Evolutionary conservation across 2,888 invertebrate genomes (phyloP), one percentile per base, ranked within the genome.

Genomic region (Dryobotodes eremita): DNA sequence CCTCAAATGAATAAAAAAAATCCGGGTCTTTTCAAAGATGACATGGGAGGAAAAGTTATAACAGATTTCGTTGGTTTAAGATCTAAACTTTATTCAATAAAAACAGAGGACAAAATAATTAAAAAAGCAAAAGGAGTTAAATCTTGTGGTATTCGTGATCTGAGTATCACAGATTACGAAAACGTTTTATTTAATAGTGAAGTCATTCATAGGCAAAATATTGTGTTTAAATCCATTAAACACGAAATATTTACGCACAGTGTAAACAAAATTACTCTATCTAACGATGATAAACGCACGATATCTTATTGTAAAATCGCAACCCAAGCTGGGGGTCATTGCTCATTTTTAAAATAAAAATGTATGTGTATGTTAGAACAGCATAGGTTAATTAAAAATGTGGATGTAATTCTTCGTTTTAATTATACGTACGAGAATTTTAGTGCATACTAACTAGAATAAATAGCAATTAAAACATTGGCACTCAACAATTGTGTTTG

Each of bases 81-180:
- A 46, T 59, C 71, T 2, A 71, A 71, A 59, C n/a, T 71, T 0
- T 71, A 71, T 4, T 71, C 46, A 13, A 59, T 61, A 71, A 59
- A 55, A 59, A 59, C 71, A 0, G 0, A 7, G 0, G 8, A 59
- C 13, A 61, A 20, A 6, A 26, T 48, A 1, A 31, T 71, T 46
- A 71, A 59, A 71, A 71, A 71, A 61, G 48, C 71, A 8, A 71
- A 71, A 7, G 71, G 59, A n/a, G 31, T 61, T 10, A 71, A 71
- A 71, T 20, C 57, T 46, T 20, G 10, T 1, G 69, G 53, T 7
- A 53, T 69, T 0, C 31, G 31, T 13, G 46, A 64, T 11, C 11
- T 31, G 13, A 69, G 13, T 11, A 4, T 69, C 6, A 15, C 13
- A 53, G 69, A 59, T 46, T 46, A 71, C 26, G 20, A 61, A 71